Evolutionary conservation across 1,140 invertebrate genomes (phyloP).

Genomic region (Drosophila busckii): DNA sequence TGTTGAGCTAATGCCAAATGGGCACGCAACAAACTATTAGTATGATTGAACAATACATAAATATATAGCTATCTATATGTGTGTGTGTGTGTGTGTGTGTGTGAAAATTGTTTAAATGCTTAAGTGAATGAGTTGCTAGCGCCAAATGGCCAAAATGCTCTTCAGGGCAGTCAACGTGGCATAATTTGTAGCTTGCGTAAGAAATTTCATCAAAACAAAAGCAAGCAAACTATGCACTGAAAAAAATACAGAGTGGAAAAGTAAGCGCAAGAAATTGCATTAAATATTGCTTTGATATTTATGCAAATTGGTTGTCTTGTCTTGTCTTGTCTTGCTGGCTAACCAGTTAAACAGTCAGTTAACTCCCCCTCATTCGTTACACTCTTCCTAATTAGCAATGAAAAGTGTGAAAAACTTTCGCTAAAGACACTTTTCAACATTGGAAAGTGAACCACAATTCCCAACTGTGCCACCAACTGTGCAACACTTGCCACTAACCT

Average conservation of each 20-base stretch:
- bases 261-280: neutral
- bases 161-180: too few species aligned
- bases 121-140: neutral
- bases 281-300: too few species aligned
- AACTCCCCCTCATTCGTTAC: conserved; percentile 13
- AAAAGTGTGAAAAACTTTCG: conserved; percentile 56
- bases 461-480: conserved; percentile 12
- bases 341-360: neutral
- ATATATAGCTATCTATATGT: too few species aligned
- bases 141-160: conserved; percentile 10
- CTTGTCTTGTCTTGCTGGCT: too few species aligned
- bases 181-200: conserved; percentile 9
- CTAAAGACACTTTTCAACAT: conserved; percentile 12
- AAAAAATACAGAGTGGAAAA: conserved; percentile 2
- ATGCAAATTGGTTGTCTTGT: too few species aligned
- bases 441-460: conserved; percentile 36
- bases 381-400: conserved; percentile 24
- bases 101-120: neutral
- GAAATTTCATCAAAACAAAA: neutral
- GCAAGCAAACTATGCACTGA: neutral
- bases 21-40: conserved; percentile 69
- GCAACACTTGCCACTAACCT: conserved; percentile 11
- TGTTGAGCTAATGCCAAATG: conserved; percentile 54
- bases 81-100: neutral
- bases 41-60: conserved; percentile 50